Evolutionary conservation across 2,797 vertebrate species (phyloP).

Genomic region (Onychomys leucogaster): DNA sequence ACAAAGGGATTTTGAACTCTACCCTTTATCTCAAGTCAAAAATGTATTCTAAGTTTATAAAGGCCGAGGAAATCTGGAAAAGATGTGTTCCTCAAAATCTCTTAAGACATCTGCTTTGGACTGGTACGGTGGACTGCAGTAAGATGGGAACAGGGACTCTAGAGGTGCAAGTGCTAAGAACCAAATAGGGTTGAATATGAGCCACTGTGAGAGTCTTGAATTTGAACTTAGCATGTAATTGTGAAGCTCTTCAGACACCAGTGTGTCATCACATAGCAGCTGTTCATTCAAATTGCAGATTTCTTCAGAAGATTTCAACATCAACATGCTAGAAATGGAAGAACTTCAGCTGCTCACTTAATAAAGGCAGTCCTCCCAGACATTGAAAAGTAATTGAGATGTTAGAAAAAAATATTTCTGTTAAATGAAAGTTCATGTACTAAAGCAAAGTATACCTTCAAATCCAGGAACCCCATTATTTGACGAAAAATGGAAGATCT

Average conservation of each 20-base stretch:
- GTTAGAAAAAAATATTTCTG: constrained; percentile 50
- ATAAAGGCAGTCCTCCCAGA: not conserved
- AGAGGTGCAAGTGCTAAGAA: not conserved
- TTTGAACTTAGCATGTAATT: constrained; percentile 41
- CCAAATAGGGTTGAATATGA: not conserved
- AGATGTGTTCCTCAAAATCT: constrained; percentile 29
- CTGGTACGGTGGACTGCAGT: not conserved
- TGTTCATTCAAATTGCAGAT: constrained; percentile 4
- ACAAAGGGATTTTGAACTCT: constrained; percentile 46
- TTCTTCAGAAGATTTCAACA: constrained; percentile 18
- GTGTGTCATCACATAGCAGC: not conserved
- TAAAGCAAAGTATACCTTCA: constrained; percentile 11
- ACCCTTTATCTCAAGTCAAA: not conserved
- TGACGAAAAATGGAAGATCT: not conserved
- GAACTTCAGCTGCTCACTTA: not conserved
- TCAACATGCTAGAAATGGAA: not conserved
- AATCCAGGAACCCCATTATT: not conserved
- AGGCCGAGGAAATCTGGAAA: not conserved
- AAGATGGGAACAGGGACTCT: not conserved
- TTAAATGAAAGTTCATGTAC: not conserved
- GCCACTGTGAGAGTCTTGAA: constrained; percentile 11
- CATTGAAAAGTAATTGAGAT: constrained; percentile 29
- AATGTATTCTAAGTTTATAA: not conserved
- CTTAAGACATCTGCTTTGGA: constrained; percentile 4
- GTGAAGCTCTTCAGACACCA: not conserved